Percentiles rank a stretch among this genome's conserved stretches.
Conservation (phyloP, 2,888 invertebrate genomes). For the Mechanitis mazaeus region DNA sequence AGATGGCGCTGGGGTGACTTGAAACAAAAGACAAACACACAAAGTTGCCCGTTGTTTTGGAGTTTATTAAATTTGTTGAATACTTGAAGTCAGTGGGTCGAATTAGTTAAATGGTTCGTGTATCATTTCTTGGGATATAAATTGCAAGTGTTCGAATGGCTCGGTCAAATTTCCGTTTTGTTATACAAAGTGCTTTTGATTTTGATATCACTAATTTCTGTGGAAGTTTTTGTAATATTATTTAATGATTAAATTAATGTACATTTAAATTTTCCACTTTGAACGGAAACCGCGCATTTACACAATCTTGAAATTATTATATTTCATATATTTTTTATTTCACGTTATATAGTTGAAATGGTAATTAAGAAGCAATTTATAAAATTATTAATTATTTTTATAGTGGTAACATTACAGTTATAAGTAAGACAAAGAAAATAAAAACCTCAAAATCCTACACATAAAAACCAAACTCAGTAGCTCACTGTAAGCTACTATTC, state of each 20-base stretch:
- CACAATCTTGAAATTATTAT: too few species aligned
- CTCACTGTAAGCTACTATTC: slow-evolving; percentile 16
- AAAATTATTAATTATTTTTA: background rate
- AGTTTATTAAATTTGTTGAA: slow-evolving; percentile 51
- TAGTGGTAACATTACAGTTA: background rate
- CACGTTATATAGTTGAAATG: background rate
- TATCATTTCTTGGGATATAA: slow-evolving; percentile 22
- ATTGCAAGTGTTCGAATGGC: slow-evolving; percentile 17
- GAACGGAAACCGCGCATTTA: too few species aligned
- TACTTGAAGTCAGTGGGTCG: slow-evolving; percentile 12
- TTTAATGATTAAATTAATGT: too few species aligned
- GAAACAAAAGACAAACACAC: slow-evolving; percentile 47
- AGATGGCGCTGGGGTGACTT: slow-evolving; percentile 48
- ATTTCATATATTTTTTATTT: background rate
- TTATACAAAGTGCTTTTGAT: slow-evolving; percentile 8
- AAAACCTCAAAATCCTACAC: slow-evolving; percentile 15
- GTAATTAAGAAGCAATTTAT: background rate
- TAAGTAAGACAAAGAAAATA: slow-evolving; percentile 8
- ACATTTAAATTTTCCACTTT: too few species aligned
- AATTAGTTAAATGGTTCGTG: slow-evolving; percentile 23
- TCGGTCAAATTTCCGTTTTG: slow-evolving; percentile 22
- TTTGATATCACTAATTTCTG: background rate
- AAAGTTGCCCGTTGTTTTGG: slow-evolving; percentile 48
- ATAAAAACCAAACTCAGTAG: slow-evolving; percentile 16
- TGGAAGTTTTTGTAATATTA: background rate